Evolutionary conservation across 53 echinoderm and acorn worm genomes (phyloP).

Genomic region (Echinometra lucunter): DNA sequence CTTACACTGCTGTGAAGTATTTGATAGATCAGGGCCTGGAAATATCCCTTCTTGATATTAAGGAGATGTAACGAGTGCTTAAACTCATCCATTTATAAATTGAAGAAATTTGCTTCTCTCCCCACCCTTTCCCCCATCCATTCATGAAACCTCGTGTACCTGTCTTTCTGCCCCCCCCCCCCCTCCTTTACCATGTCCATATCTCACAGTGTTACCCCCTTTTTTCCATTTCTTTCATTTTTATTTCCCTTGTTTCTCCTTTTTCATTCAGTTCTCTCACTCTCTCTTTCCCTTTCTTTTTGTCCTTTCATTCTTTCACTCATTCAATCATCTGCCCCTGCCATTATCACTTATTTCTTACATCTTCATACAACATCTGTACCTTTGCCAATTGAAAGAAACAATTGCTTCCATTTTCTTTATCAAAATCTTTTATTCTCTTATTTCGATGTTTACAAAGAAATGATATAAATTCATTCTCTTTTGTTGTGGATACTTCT

Average conservation of each 20-base stretch:
- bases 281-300: neutral
- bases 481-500: neutral
- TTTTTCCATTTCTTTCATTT: neutral
- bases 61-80: neutral
- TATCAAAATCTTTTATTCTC: conserved; percentile 22
- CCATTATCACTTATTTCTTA: neutral
- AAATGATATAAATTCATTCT: neutral
- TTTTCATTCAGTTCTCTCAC: neutral
- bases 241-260: neutral
- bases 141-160: neutral
- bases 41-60: neutral
- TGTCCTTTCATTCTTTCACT: neutral
- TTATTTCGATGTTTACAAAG: conserved; percentile 7
- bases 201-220: neutral
- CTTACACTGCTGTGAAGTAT: no score
- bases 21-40: no score
- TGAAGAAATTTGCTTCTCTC: neutral
- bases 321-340: neutral
- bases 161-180: no score
- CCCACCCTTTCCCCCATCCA: neutral
- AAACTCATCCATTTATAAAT: neutral
- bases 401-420: neutral
- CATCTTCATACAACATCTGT: neutral
- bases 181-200: neutral
- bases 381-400: neutral